phyloP scores from a whole-genome alignment of 2,797 vertebrate genomes.

The Gastrophryne carolinensis region DNA sequence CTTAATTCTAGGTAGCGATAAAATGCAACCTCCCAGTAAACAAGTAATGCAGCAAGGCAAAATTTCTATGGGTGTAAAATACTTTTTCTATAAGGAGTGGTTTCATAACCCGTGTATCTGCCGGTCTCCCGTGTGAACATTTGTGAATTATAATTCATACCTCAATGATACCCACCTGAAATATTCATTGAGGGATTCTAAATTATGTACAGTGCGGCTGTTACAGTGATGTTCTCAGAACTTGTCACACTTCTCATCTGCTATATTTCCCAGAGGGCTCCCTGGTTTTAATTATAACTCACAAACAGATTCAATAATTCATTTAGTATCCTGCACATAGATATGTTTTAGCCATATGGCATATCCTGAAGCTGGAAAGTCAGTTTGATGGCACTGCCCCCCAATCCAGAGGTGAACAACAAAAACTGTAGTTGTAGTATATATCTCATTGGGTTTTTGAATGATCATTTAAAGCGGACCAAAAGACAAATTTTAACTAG shows the following conservation, averaged over 20 bases:
- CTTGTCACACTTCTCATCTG: conserved; percentile 62
- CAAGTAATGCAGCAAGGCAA: not conserved
- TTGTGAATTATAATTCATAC: conserved; percentile 64
- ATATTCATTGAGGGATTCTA: conserved; percentile 66
- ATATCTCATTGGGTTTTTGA: too few relatives aligned
- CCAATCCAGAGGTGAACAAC: too few relatives aligned
- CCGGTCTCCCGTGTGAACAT: conserved; percentile 61
- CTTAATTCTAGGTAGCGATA: too few relatives aligned
- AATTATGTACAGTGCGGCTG: conserved; percentile 65
- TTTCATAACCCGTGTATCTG: conserved; percentile 58
- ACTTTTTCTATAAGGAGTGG: conserved; percentile 56
- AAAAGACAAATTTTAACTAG: too few relatives aligned
- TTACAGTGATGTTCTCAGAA: conserved; percentile 59
- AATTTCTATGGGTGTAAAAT: not conserved
- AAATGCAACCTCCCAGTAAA: not conserved
- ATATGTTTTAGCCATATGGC: not conserved
- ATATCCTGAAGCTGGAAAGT: too few relatives aligned
- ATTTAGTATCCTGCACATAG: conserved; percentile 36
- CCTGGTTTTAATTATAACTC: conserved; percentile 57
- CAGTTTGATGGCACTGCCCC: too few relatives aligned
- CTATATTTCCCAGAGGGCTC: conserved; percentile 61
- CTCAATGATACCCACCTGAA: conserved; percentile 63
- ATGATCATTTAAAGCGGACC: too few relatives aligned
- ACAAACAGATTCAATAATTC: conserved; percentile 67
- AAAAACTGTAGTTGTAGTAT: too few relatives aligned